phyloP scores from a whole-genome alignment of 1,140 invertebrate species.

The Drosophila auraria region DNA sequence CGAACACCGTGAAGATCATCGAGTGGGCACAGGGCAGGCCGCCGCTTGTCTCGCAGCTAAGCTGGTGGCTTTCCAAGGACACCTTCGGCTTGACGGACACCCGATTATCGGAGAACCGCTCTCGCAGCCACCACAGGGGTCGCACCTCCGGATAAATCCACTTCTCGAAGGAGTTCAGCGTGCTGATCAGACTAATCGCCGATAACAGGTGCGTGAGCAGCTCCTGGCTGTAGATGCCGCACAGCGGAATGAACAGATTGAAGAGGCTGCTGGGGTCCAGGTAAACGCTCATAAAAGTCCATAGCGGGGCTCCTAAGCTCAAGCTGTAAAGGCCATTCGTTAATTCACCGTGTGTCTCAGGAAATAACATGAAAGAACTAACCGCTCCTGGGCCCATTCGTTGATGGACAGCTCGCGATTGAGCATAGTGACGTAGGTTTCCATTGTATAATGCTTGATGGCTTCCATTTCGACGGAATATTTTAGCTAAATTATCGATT shows the following conservation, averaged over 20 bases:
- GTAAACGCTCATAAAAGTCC: conserved; percentile 45
- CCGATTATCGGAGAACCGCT: conserved; percentile 33
- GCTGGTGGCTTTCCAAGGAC: conserved; percentile 46
- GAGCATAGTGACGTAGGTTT: conserved; percentile 46
- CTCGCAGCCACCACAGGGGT: conserved; percentile 73
- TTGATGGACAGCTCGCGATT: conserved; percentile 58
- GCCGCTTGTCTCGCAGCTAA: conserved; percentile 74
- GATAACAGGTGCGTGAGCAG: conserved; percentile 52
- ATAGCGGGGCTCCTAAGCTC: conserved; percentile 38
- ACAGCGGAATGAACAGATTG: conserved; percentile 61
- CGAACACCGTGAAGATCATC: conserved; percentile 52
- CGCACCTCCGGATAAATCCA: conserved; percentile 72
- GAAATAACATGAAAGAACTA: neutral
- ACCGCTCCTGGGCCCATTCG: conserved; percentile 71
- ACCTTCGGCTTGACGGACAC: conserved; percentile 5
- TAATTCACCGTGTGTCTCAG: neutral
- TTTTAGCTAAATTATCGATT: neutral
- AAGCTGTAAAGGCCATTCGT: conserved; percentile 26
- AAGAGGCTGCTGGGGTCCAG: conserved; percentile 55
- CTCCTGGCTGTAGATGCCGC: conserved; percentile 61
- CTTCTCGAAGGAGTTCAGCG: conserved; percentile 64
- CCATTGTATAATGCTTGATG: conserved; percentile 7
- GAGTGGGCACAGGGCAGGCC: conserved; percentile 73
- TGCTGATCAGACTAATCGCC: conserved; percentile 54
- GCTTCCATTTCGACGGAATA: conserved; percentile 17